A percentile compares a stretch with the other conserved stretches of the same genome.
Evolutionary conservation across 2,888 invertebrate species (phyloP).

Genomic region (Chrysolina oricalcia): DNA sequence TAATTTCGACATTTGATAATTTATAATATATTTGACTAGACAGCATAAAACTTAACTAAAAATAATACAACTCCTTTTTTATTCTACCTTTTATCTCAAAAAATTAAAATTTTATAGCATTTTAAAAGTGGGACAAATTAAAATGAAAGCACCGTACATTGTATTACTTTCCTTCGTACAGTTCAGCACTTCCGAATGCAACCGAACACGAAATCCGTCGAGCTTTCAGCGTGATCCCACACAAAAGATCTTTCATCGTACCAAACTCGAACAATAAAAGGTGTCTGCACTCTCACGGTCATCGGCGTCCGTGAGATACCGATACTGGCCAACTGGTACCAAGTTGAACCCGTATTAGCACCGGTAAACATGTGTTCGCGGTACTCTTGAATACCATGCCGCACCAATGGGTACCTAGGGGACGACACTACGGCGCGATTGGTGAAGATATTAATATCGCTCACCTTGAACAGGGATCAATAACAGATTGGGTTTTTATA

Average conservation of each 20-base stretch:
- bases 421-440: conserved; percentile 60
- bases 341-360: conserved; percentile 50
- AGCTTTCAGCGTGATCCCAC: conserved; percentile 14
- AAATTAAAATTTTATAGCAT: no score
- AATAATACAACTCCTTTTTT: no score
- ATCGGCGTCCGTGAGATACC: conserved; percentile 48
- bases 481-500: conserved; percentile 41
- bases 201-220: neutral
- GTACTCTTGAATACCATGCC: conserved; percentile 54
- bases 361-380: conserved; percentile 51
- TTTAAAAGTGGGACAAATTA: no score
- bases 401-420: conserved; percentile 62
- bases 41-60: no score
- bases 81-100: no score
- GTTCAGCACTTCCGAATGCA: neutral
- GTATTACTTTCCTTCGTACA: no score
- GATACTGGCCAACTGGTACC: conserved; percentile 41
- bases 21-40: no score
- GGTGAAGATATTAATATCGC: conserved; percentile 62
- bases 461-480: conserved; percentile 59
- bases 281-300: conserved; percentile 24
- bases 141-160: no score
- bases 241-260: conserved; percentile 23
- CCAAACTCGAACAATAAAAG: conserved; percentile 25
- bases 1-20: no score